phyloP scores from a whole-genome alignment of 2,113 vertebrate genomes.

The Amblyornis subalaris region DNA sequence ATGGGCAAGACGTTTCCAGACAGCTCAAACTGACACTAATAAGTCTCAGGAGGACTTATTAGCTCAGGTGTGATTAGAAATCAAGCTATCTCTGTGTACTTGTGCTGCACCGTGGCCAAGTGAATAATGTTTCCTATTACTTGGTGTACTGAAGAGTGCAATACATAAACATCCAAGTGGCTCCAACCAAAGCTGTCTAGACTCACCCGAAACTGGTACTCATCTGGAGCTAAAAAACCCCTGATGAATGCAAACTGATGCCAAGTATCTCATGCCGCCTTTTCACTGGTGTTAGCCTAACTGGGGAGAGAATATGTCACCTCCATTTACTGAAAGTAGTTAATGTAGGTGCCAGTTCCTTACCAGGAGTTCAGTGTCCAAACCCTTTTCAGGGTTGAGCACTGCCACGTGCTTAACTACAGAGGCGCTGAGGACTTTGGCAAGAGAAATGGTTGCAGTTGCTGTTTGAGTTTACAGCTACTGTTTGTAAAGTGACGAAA shows the following conservation, averaged over 20 bases:
- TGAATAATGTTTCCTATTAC: slow-evolving; percentile 19
- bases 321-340: not conserved
- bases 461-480: not conserved
- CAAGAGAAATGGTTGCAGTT: not conserved
- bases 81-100: not conserved
- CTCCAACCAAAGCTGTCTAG: not conserved
- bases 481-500: not conserved
- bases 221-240: not conserved
- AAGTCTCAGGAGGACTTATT: slow-evolving; percentile 54
- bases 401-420: not conserved
- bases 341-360: not conserved
- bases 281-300: not conserved
- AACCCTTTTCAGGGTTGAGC: not conserved
- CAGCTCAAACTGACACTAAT: slow-evolving; percentile 30
- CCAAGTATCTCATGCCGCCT: not conserved
- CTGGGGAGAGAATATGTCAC: not conserved
- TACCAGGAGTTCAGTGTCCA: not conserved
- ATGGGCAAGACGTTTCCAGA: not conserved
- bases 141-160: not conserved
- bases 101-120: not conserved
- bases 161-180: not conserved
- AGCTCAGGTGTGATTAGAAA: slow-evolving; percentile 59
- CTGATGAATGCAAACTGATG: not conserved
- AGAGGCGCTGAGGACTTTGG: not conserved
- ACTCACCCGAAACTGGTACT: not conserved